Evolutionary conservation across 1,140 invertebrate genomes (phyloP).

Genomic region (Cardiocondyla obscurior): DNA sequence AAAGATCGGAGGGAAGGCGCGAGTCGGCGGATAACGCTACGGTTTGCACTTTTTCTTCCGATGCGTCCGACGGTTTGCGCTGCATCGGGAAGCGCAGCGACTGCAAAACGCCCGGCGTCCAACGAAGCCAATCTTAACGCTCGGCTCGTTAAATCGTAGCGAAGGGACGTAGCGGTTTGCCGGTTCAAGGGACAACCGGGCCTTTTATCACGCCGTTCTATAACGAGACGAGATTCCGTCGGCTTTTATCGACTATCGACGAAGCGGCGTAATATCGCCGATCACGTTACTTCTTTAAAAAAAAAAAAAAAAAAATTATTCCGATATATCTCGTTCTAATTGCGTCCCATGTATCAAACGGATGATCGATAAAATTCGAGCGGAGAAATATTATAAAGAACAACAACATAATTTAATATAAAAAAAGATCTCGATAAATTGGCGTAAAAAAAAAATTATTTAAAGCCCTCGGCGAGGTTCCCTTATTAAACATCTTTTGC

Average conservation of each 20-base stretch:
- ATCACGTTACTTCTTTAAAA: background rate
- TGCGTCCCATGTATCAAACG: background rate
- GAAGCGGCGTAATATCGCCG: background rate
- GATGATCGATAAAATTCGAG: background rate
- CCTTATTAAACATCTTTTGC: background rate
- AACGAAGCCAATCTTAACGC: conserved; percentile 60
- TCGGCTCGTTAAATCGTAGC: conserved; percentile 52
- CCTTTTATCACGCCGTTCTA: conserved; percentile 46
- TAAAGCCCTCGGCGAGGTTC: background rate
- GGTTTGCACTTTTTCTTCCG: conserved; percentile 26
- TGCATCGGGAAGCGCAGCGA: conserved; percentile 22
- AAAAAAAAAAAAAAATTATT: conserved; percentile 11
- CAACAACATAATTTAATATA: background rate
- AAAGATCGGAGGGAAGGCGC: background rate
- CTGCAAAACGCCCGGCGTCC: background rate
- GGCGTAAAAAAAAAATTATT: background rate
- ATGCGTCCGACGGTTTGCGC: background rate
- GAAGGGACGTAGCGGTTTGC: conserved; percentile 33
- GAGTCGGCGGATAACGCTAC: conserved; percentile 8
- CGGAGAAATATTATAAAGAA: background rate
- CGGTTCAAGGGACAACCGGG: conserved; percentile 48
- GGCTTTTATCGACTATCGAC: background rate
- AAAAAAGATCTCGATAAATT: background rate
- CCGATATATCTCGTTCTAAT: conserved; percentile 11
- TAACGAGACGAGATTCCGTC: conserved; percentile 1